Evolutionary conservation across 2,888 invertebrate genomes (phyloP).

Genomic region (Lasioglossum pauxillum): DNA sequence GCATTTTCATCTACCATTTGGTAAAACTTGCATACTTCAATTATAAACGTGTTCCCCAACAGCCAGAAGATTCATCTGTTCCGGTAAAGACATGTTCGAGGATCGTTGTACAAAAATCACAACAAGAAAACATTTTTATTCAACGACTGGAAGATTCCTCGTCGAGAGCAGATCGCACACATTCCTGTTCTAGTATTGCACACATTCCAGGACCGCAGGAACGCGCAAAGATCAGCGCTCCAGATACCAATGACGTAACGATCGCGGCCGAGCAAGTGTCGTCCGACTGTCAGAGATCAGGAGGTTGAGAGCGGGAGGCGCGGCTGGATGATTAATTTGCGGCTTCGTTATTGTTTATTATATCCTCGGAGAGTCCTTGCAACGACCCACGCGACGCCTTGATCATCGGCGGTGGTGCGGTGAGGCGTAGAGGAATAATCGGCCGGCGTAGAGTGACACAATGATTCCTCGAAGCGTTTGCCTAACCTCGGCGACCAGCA

Average conservation of each 20-base stretch:
- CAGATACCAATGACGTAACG: background rate
- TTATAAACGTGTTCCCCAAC: too few species aligned
- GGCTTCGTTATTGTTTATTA: slow-evolving; percentile 61
- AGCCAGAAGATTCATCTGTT: background rate
- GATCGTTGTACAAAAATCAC: too few species aligned
- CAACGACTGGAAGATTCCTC: background rate
- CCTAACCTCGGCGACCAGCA: slow-evolving; percentile 41
- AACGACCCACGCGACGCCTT: slow-evolving; percentile 58
- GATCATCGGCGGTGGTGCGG: background rate
- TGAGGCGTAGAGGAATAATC: slow-evolving; percentile 34
- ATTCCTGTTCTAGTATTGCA: background rate
- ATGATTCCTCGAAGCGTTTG: slow-evolving; percentile 58
- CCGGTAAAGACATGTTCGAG: background rate
- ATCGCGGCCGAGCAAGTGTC: background rate
- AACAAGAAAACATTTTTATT: too few species aligned
- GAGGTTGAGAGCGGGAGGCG: background rate
- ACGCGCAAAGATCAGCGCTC: background rate
- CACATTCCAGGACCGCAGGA: background rate
- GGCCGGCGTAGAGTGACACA: slow-evolving; percentile 34
- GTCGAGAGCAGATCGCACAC: too few species aligned
- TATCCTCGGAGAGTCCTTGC: slow-evolving; percentile 38
- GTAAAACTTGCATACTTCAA: too few species aligned
- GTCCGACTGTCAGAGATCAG: background rate
- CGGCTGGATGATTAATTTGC: slow-evolving; percentile 52
- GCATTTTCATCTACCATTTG: too few species aligned